Conservation (phyloP, 2,113 vertebrate species). For the Salvator merianae region DNA sequence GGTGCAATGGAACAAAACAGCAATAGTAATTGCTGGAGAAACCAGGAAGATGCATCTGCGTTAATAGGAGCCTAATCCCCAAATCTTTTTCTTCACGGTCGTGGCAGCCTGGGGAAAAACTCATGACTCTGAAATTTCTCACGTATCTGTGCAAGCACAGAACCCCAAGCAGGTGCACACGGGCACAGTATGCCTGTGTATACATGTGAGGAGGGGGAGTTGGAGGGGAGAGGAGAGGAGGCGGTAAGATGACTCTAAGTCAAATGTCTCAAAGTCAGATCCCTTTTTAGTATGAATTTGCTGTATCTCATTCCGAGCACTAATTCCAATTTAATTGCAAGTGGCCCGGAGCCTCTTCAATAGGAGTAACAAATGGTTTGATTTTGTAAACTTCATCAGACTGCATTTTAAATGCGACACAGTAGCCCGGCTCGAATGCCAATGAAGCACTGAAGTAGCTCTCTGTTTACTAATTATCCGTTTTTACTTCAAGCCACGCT, state of each 20-base stretch:
- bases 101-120: no score
- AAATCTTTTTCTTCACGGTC: no score
- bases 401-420: constrained; percentile 99
- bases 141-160: no score
- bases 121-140: no score
- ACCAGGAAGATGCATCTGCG: no score
- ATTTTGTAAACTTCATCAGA: constrained; percentile 99
- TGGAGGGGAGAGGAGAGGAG: no score
- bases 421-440: constrained; percentile 99
- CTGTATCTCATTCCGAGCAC: constrained; percentile 99
- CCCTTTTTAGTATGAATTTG: constrained; percentile 99
- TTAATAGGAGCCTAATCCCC: no score
- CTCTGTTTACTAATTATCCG: constrained; percentile 99
- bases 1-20: no score
- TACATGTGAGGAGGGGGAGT: no score
- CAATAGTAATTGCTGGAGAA: no score
- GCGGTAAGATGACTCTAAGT: constrained; percentile 71
- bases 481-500: constrained; percentile 97
- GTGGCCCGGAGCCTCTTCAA: constrained; percentile 99
- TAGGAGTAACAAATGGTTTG: constrained; percentile 99
- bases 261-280: constrained; percentile 86
- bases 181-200: no score
- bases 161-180: no score
- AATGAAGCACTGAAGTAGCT: constrained; percentile 98
- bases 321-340: constrained; percentile 99